Evolutionary conservation across 2,113 vertebrate genomes (phyloP).

Genomic region (Gracilinanus agilis): DNA sequence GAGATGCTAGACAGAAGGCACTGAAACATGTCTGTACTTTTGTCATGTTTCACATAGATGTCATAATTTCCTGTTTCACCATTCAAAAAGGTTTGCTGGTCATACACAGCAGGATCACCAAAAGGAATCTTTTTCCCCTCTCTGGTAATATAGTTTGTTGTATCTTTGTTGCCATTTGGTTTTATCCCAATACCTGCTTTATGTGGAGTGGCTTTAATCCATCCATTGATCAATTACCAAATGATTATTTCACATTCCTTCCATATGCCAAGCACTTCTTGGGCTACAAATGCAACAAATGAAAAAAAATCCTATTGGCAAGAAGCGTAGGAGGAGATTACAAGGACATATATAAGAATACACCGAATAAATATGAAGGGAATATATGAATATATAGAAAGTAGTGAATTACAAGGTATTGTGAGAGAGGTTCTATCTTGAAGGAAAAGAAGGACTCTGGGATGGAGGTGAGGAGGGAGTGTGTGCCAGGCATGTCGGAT

Average conservation of each 20-base stretch:
- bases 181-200: neutral
- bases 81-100: constrained; percentile 10
- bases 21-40: constrained; percentile 16
- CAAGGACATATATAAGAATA: neutral
- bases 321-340: neutral
- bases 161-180: constrained; percentile 16
- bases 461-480: neutral
- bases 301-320: neutral
- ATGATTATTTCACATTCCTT: neutral
- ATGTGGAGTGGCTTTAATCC: neutral
- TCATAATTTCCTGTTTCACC: neutral
- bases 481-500: neutral
- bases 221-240: neutral
- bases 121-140: neutral
- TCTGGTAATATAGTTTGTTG: neutral
- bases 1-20: constrained; percentile 26
- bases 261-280: neutral
- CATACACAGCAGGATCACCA: constrained; percentile 5
- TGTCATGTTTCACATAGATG: neutral
- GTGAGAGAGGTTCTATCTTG: neutral
- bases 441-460: neutral
- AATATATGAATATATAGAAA: neutral
- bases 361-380: neutral
- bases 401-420: neutral
- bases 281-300: neutral